A percentile compares a stretch with the other conserved stretches of the same genome.
These are phyloP conservation scores for Eubucco bourcierii DNA, from an alignment of 2,113 vertebrate genomes.

Conservation along the genomic window DNA sequence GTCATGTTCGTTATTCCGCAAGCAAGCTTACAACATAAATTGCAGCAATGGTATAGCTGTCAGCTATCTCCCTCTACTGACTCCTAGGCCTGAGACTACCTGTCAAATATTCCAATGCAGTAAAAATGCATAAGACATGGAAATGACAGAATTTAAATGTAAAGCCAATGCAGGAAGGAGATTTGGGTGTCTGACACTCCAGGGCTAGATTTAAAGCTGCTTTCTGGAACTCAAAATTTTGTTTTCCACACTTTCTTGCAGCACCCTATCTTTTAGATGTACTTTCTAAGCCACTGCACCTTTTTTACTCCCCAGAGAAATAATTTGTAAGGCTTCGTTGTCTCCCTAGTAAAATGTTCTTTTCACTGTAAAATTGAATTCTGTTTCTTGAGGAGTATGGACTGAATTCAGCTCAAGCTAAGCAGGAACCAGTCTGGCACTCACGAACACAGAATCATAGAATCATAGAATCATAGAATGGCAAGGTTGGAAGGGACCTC, in stretches of 20 bases:
- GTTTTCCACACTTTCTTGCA: neutral
- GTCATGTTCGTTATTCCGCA: neutral
- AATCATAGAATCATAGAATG: too few species aligned
- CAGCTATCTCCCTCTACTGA: neutral
- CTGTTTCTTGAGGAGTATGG: neutral
- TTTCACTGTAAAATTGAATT: neutral
- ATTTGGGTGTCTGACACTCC: neutral
- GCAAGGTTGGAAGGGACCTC: too few species aligned
- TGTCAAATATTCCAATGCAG: neutral
- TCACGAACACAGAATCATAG: neutral
- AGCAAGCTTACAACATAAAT: neutral
- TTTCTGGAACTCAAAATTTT: neutral
- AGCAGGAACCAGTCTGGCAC: neutral
- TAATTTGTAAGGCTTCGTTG: neutral
- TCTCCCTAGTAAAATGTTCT: neutral
- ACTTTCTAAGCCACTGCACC: neutral
- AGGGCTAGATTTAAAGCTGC: neutral
- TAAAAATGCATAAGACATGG: neutral
- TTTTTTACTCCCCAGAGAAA: neutral
- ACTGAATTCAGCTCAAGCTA: neutral
- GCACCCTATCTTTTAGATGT: neutral
- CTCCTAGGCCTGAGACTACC: neutral
- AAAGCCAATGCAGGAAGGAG: neutral
- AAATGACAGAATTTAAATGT: neutral
- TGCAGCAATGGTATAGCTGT: neutral